Conservation (phyloP, 2,113 vertebrate species). For the Chloebia gouldiae region DNA sequence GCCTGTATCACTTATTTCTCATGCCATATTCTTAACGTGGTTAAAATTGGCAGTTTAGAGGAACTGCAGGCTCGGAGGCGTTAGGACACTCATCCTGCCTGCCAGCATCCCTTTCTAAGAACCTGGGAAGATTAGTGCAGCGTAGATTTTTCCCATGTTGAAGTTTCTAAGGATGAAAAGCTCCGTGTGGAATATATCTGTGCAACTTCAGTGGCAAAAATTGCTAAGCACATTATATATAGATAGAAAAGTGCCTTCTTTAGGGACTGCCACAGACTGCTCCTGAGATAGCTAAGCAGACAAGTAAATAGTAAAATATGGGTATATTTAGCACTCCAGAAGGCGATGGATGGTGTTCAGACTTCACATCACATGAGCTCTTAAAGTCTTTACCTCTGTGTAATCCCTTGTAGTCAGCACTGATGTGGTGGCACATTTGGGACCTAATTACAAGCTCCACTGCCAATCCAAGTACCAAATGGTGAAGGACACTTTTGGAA, state of each 20-base stretch:
- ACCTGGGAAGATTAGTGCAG: background rate
- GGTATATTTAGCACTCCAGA: conserved; percentile 35
- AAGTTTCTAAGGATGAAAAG: conserved; percentile 12
- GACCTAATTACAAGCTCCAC: background rate
- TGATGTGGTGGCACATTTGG: background rate
- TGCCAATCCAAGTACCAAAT: background rate
- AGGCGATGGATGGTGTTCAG: background rate
- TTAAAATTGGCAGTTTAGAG: background rate
- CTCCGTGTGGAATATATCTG: background rate
- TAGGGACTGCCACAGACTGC: background rate
- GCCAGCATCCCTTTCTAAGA: conserved; percentile 2
- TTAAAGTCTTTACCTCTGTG: background rate
- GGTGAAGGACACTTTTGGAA: background rate
- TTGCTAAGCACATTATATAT: conserved; percentile 3
- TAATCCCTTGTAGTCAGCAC: background rate
- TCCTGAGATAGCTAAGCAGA: background rate
- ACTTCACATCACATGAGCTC: background rate
- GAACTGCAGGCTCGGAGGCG: background rate
- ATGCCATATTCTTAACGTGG: background rate
- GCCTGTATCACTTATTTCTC: background rate
- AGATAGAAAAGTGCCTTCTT: conserved; percentile 44
- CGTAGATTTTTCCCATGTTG: background rate
- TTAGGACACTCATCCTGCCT: background rate
- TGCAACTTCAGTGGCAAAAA: conserved; percentile 19
- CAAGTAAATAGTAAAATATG: background rate